A percentile compares a stretch with the other conserved stretches of the same genome.
Evolutionary conservation across 2,797 vertebrate genomes (phyloP).

Genomic region (Acipenser oxyrinchus): DNA sequence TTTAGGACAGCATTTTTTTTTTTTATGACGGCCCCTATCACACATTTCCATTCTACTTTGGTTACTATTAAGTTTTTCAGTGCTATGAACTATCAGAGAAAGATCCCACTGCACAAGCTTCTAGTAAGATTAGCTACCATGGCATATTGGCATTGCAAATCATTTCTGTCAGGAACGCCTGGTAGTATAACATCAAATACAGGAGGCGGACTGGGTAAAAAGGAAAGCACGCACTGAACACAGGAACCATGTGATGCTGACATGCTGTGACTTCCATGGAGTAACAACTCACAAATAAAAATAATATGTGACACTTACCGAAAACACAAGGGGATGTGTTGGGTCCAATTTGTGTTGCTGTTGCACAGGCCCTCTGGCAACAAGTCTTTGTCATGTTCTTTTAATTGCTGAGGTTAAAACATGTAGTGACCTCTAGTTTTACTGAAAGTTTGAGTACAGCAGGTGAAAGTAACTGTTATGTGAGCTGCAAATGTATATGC

Average conservation of each 20-base stretch:
- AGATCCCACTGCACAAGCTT: no score
- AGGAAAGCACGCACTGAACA: not conserved
- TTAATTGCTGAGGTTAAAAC: not conserved
- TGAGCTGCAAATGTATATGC: no score
- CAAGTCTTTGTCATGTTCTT: not conserved
- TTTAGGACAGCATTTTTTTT: no score
- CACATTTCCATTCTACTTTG: no score
- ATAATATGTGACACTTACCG: not conserved
- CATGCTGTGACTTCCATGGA: not conserved
- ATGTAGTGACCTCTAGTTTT: no score
- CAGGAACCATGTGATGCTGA: not conserved
- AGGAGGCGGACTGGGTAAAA: not conserved
- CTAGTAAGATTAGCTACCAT: not conserved
- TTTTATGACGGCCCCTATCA: no score
- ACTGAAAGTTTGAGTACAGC: no score
- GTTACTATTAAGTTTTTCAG: no score
- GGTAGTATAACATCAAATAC: not conserved
- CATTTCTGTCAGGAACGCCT: not conserved
- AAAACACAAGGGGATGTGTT: not conserved
- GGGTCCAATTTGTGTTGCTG: not conserved
- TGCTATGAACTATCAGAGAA: no score
- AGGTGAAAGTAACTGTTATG: no score
- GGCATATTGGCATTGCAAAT: not conserved
- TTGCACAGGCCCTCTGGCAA: not conserved
- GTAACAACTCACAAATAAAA: not conserved